A percentile compares a stretch with the other conserved stretches of the same genome.
Conservation (phyloP, 1,140 invertebrate genomes). For the Scaptomyza pallida region DNA sequence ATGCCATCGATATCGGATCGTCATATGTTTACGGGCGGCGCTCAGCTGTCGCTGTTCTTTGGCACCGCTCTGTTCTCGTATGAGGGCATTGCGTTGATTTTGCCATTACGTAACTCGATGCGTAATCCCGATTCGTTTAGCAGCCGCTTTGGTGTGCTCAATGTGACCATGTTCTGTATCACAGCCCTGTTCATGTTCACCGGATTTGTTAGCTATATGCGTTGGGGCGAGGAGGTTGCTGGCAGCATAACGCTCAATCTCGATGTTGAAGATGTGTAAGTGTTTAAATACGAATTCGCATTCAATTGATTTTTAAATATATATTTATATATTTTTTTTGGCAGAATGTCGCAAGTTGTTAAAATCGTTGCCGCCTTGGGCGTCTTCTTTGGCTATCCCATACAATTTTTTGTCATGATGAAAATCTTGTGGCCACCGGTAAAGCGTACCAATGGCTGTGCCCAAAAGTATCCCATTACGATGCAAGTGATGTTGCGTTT, state of each 20-base stretch:
- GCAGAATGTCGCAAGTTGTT: conserved; percentile 86
- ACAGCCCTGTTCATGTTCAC: conserved; percentile 89
- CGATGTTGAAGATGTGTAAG: conserved; percentile 81
- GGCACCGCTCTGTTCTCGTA: conserved; percentile 91
- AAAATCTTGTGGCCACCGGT: conserved; percentile 87
- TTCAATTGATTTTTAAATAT: background rate
- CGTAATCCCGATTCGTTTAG: conserved; percentile 90
- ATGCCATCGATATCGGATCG: conserved; percentile 86
- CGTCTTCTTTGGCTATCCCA: conserved; percentile 91
- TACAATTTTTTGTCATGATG: conserved; percentile 94
- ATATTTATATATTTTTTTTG: background rate
- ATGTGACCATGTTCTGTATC: conserved; percentile 91
- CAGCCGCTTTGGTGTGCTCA: conserved; percentile 91
- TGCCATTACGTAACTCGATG: conserved; percentile 96
- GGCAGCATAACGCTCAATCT: conserved; percentile 89
- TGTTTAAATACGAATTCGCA: conserved; percentile 5
- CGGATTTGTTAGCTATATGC: conserved; percentile 90
- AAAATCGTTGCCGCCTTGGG: conserved; percentile 89
- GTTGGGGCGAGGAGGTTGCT: conserved; percentile 87
- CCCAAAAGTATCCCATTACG: conserved; percentile 84
- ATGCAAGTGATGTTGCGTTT: conserved; percentile 70
- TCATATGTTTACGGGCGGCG: conserved; percentile 85
- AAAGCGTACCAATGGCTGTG: conserved; percentile 84
- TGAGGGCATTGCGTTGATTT: conserved; percentile 91
- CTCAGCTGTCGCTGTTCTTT: conserved; percentile 88